Percentiles rank a stretch among this genome's conserved stretches.
Conservation (phyloP, 2,797 vertebrate genomes). For the Helicolenus hilgendorfi region DNA sequence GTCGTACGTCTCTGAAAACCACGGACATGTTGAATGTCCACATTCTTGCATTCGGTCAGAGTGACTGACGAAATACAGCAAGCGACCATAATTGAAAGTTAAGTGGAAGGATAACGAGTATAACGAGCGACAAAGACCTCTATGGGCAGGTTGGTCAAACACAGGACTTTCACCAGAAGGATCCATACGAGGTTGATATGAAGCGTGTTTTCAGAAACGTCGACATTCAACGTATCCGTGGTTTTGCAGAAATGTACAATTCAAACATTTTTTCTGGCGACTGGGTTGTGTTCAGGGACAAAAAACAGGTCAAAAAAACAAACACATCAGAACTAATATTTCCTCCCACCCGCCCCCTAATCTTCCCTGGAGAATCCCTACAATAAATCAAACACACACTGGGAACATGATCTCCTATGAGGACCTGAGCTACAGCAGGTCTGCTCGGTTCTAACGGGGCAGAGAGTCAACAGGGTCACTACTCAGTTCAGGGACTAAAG, state of each 20-base stretch:
- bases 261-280: neutral
- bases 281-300: neutral
- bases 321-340: conserved; percentile 23
- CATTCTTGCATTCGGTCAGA: too few relatives aligned
- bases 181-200: neutral
- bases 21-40: too few relatives aligned
- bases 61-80: too few relatives aligned
- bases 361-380: conserved; percentile 33
- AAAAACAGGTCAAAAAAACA: neutral
- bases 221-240: too few relatives aligned
- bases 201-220: too few relatives aligned
- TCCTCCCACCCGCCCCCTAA: conserved; percentile 22
- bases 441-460: conserved; percentile 12
- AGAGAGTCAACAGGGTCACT: conserved; percentile 26
- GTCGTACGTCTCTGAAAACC: neutral
- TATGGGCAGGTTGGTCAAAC: neutral
- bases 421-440: conserved; percentile 43
- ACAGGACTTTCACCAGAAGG: neutral
- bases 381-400: conserved; percentile 58
- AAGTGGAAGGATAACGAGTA: too few relatives aligned
- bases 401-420: neutral
- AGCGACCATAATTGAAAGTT: too few relatives aligned
- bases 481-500: neutral
- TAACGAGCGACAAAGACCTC: too few relatives aligned
- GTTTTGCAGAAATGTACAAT: too few relatives aligned